A percentile compares a stretch with the other conserved stretches of the same genome.
Conservation (phyloP, 2,113 vertebrate species). For the Ochotona curzoniae region DNA sequence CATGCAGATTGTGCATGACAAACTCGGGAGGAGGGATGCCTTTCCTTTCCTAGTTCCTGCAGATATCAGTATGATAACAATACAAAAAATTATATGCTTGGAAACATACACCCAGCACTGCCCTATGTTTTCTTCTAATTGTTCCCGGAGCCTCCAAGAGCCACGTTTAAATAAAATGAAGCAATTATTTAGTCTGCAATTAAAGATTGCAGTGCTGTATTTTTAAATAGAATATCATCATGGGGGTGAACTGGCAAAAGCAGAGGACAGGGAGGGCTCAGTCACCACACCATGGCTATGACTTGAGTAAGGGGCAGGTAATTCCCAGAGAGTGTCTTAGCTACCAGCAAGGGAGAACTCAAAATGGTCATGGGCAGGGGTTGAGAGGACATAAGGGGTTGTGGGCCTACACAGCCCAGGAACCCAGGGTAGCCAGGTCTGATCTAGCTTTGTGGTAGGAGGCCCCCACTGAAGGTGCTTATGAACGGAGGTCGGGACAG, state of each 20-base stretch:
- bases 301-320: neutral
- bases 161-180: constrained; percentile 87
- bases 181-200: constrained; percentile 89
- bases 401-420: neutral
- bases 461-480: neutral
- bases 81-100: constrained; percentile 86
- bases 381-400: neutral
- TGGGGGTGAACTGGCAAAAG: constrained; percentile 55
- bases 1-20: constrained; percentile 78
- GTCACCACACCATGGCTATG: neutral
- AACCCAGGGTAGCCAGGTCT: neutral
- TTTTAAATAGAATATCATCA: constrained; percentile 84
- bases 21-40: constrained; percentile 73
- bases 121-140: constrained; percentile 87
- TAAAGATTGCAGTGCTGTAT: constrained; percentile 86
- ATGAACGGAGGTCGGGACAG: neutral
- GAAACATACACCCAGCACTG: constrained; percentile 83
- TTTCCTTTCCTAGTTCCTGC: constrained; percentile 84
- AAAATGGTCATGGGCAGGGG: neutral
- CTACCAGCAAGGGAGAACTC: neutral
- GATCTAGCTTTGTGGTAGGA: neutral
- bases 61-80: constrained; percentile 83
- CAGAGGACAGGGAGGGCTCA: constrained; percentile 9
- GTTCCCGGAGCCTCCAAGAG: constrained; percentile 85
- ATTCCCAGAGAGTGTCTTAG: neutral